These are phyloP conservation scores for Bothrops alternatus DNA, from an alignment of 2,797 vertebrate genomes.

Conservation along the genomic window DNA sequence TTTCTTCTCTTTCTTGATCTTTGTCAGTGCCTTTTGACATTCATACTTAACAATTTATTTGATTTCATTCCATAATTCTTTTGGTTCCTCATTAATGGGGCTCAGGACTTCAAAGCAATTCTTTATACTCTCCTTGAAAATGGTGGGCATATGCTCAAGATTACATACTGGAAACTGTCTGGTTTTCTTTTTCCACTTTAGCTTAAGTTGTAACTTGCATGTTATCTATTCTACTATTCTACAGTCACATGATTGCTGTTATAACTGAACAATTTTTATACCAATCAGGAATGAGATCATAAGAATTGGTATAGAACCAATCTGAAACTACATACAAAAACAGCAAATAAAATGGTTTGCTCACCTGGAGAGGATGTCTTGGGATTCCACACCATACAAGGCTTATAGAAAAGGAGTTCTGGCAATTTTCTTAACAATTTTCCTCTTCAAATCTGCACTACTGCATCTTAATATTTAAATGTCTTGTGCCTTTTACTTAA, in stretches of 20 bases:
- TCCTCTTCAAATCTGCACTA: neutral
- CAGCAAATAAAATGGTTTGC: too few species aligned
- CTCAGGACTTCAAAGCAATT: neutral
- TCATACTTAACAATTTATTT: neutral
- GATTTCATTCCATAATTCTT: neutral
- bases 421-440: neutral
- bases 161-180: neutral
- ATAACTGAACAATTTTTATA: neutral
- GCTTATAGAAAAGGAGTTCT: neutral
- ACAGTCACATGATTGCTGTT: neutral
- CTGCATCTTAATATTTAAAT: neutral
- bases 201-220: neutral
- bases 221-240: neutral
- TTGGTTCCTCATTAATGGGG: neutral
- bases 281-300: neutral
- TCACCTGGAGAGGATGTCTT: too few species aligned
- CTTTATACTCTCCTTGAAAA: neutral
- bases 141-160: neutral
- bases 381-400: neutral
- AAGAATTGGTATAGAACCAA: neutral
- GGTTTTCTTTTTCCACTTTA: neutral
- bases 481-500: neutral
- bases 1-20: neutral
- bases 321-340: neutral
- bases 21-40: neutral